These are phyloP conservation scores for Cephus sareptanus DNA, from an alignment of 2,888 invertebrate genomes.

Conservation along the genomic window DNA sequence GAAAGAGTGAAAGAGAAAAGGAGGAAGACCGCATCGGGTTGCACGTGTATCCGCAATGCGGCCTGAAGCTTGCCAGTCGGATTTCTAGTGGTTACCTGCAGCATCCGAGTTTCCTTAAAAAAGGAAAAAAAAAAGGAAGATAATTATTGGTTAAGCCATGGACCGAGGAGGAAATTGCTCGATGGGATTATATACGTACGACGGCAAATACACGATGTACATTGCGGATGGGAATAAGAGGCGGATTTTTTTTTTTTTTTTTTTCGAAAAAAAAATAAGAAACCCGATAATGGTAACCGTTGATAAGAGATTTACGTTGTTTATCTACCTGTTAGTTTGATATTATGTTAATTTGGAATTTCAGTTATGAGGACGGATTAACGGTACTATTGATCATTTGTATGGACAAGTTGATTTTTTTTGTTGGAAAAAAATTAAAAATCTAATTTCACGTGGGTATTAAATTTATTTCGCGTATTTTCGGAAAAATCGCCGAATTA, in stretches of 20 bases:
- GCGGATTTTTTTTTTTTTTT: not conserved
- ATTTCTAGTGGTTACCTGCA: not conserved
- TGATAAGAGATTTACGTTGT: not conserved
- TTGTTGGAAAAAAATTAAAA: not conserved
- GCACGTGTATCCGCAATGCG: slow-evolving; percentile 56
- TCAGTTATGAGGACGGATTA: not conserved
- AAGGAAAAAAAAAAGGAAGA: slow-evolving; percentile 9
- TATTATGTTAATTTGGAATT: not conserved
- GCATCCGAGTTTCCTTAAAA: not conserved
- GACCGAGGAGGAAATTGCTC: not conserved
- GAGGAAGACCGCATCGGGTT: slow-evolving; percentile 11
- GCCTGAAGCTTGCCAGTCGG: slow-evolving; percentile 36
- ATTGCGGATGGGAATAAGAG: not conserved
- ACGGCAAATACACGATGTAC: not conserved
- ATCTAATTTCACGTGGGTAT: not conserved
- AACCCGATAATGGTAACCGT: not conserved
- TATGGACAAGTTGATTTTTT: accelerated
- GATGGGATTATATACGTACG: not conserved
- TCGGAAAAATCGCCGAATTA: not conserved
- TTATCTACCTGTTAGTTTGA: not conserved
- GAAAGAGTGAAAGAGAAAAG: slow-evolving; percentile 9
- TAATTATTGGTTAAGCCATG: slow-evolving; percentile 21
- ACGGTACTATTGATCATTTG: not conserved
- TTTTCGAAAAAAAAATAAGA: not conserved
- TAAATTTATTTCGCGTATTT: not conserved